phyloP scores from a whole-genome alignment of 2,797 vertebrate species.

The Anolis apletophallus region DNA sequence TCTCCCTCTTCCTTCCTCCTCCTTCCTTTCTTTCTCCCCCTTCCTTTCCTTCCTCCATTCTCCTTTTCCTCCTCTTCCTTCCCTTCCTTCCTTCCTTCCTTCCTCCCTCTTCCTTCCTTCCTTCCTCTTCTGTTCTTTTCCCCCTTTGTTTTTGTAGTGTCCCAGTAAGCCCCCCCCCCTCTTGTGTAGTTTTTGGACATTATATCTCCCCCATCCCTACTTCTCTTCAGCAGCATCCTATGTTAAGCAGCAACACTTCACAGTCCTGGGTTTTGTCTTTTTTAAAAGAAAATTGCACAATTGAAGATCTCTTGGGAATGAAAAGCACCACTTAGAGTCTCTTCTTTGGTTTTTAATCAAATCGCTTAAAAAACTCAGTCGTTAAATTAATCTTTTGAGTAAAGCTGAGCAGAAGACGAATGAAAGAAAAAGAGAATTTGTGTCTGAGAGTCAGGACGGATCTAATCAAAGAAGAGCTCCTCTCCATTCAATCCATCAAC shows the following conservation, averaged over 20 bases:
- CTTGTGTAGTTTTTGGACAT: too few species aligned
- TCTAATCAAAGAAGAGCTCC: not conserved
- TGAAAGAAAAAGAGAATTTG: not conserved
- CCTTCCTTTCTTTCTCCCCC: too few species aligned
- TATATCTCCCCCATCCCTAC: not conserved
- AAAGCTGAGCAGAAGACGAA: constrained; percentile 6
- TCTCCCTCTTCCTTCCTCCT: too few species aligned
- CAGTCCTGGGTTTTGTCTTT: not conserved
- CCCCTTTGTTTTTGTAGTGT: too few species aligned
- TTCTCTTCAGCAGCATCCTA: not conserved
- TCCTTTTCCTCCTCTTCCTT: too few species aligned
- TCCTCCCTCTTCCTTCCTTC: too few species aligned
- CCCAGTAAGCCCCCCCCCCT: too few species aligned
- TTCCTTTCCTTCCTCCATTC: too few species aligned
- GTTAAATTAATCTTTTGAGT: constrained; percentile 28
- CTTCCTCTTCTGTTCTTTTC: too few species aligned
- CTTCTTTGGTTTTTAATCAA: constrained; percentile 15
- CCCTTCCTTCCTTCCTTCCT: too few species aligned
- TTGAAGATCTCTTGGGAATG: not conserved
- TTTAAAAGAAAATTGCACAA: not conserved
- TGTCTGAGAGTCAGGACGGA: not conserved
- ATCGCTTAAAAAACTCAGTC: not conserved
- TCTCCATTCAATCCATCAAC: constrained; percentile 39
- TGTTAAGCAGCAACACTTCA: not conserved
- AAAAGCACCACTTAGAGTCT: not conserved